A percentile compares a stretch with the other conserved stretches of the same genome.
These are phyloP conservation scores for Crambe crambe DNA, from an alignment of 37 sponge, comb jelly and placozoan species.

Conservation along the genomic window DNA sequence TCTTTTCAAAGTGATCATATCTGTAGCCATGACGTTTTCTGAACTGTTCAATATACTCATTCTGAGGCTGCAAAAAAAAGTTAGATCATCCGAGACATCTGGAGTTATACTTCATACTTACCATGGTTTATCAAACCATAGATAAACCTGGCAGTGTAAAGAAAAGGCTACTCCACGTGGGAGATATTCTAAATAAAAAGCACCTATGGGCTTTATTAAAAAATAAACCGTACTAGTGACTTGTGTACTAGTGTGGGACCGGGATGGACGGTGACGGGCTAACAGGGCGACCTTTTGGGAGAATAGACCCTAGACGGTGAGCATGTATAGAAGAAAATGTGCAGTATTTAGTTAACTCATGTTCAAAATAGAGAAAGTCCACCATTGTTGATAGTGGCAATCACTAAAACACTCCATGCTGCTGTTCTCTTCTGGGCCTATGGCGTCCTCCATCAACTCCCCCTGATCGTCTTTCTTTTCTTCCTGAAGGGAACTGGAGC, in stretches of 20 bases:
- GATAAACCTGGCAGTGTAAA: too few relatives aligned
- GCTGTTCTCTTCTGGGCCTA: conserved; percentile 67
- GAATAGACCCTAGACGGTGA: conserved; percentile 49
- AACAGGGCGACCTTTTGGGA: conserved; percentile 13
- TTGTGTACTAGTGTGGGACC: not conserved
- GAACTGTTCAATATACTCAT: conserved; percentile 95
- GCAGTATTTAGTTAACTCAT: not conserved
- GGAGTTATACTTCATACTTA: too few relatives aligned
- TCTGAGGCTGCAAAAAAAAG: conserved; percentile 82
- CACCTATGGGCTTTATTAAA: conserved; percentile 9
- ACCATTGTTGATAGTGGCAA: conserved; percentile 29
- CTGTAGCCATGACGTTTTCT: conserved; percentile 92
- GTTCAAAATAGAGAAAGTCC: conserved; percentile 43
- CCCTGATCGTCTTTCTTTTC: conserved; percentile 67
- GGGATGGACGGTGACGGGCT: too few relatives aligned
- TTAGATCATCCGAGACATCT: too few relatives aligned
- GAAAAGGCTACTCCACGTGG: too few relatives aligned
- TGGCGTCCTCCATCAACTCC: conserved; percentile 48
- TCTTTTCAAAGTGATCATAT: conserved; percentile 90
- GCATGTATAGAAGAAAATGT: not conserved
- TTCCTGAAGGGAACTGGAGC: conserved; percentile 55
- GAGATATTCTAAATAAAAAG: not conserved
- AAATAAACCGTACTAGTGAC: not conserved
- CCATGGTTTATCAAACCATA: too few relatives aligned
- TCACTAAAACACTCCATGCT: conserved; percentile 32